Evolutionary conservation across 2,113 vertebrate species (phyloP).

Genomic region (Burhinus oedicnemus): DNA sequence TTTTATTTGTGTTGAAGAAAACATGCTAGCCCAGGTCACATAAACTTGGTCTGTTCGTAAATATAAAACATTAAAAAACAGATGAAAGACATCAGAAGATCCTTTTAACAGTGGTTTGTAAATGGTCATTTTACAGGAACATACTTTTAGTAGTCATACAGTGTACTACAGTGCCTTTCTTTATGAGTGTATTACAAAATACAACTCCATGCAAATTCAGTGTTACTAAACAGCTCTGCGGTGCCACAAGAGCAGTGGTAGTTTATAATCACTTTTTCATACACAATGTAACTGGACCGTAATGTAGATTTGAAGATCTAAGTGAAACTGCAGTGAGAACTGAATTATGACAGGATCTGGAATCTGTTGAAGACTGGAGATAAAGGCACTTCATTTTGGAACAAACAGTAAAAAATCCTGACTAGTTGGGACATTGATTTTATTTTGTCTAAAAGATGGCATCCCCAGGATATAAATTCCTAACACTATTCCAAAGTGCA

Average conservation of each 20-base stretch:
- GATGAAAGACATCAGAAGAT: background rate
- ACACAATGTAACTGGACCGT: background rate
- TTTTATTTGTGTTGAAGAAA: background rate
- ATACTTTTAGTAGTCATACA: background rate
- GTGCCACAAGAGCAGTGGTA: background rate
- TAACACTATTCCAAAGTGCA: background rate
- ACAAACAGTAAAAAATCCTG: background rate
- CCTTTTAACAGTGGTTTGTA: background rate
- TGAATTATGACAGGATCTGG: background rate
- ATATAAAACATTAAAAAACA: background rate
- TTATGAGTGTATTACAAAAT: background rate
- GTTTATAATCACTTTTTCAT: background rate
- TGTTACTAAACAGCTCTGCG: background rate
- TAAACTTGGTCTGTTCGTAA: background rate
- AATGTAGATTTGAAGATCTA: background rate
- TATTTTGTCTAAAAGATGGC: slow-evolving; percentile 34
- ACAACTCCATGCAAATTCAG: background rate
- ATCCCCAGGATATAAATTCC: background rate
- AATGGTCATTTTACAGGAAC: background rate
- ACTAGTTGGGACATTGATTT: background rate
- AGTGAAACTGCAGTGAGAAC: background rate
- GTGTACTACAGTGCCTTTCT: background rate
- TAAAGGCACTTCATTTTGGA: slow-evolving; percentile 4
- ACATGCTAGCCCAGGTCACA: background rate
- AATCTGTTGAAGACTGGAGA: background rate